Conservation (phyloP, 92 coral and sea anemone genomes). For the Siderastrea radians region DNA sequence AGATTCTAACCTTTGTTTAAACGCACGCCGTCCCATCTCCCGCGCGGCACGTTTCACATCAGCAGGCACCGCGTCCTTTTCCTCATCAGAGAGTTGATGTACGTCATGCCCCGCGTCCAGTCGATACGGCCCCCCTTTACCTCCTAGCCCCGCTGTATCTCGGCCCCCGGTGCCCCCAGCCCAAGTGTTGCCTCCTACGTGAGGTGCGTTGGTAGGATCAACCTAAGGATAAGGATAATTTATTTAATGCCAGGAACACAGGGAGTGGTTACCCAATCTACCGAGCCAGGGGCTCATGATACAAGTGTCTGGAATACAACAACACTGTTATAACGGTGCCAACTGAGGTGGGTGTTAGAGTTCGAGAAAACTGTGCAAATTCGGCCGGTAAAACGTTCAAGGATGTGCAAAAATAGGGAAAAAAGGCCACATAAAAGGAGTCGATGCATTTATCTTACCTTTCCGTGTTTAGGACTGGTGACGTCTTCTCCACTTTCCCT, state of each 20-base stretch:
- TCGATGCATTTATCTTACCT: conserved; percentile 57
- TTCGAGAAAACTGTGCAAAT: too few species aligned
- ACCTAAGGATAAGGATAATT: too few species aligned
- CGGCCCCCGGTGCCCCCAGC: conserved; percentile 99
- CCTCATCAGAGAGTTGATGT: conserved; percentile 92
- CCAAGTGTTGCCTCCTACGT: conserved; percentile 99
- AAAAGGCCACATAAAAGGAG: too few species aligned
- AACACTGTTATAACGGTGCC: background rate
- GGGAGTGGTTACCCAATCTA: too few species aligned
- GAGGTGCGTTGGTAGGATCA: conserved; percentile 88
- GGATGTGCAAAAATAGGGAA: too few species aligned
- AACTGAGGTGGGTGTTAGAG: too few species aligned
- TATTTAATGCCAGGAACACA: too few species aligned
- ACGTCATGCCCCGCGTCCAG: conserved; percentile 99
- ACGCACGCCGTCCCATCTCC: conserved; percentile 94
- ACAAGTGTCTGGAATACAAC: conserved; percentile 34
- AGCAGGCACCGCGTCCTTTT: conserved; percentile 94
- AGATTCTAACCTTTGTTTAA: conserved; percentile 82
- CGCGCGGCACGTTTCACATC: conserved; percentile 96
- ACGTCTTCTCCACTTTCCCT: conserved; percentile 91
- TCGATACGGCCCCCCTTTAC: conserved; percentile 99
- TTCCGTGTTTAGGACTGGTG: conserved; percentile 94
- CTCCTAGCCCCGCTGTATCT: conserved; percentile 99
- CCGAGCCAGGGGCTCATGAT: too few species aligned
- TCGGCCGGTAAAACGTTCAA: too few species aligned